Evolutionary conservation across 2,113 vertebrate species (phyloP).

Genomic region (Heliornis fulica): DNA sequence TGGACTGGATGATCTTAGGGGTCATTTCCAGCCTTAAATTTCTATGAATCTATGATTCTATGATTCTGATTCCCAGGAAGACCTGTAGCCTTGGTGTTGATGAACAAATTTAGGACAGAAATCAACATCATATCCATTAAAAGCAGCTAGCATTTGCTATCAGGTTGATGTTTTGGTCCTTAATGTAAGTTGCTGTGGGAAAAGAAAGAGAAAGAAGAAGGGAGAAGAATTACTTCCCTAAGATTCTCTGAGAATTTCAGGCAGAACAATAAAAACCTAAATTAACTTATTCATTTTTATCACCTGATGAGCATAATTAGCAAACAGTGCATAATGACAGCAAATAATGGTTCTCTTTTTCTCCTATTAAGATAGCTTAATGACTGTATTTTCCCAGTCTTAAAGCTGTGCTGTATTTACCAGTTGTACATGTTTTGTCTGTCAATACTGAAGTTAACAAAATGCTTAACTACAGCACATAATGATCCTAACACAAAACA

Average conservation of each 20-base stretch:
- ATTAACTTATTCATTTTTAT: conserved; percentile 66
- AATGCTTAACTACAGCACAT: not conserved
- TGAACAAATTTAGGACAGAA: not conserved
- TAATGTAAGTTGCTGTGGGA: not conserved
- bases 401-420: conserved; percentile 32
- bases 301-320: conserved; percentile 72
- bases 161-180: not conserved
- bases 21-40: no score
- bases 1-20: no score
- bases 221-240: conserved; percentile 7
- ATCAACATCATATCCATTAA: not conserved
- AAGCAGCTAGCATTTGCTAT: not conserved
- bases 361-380: conserved; percentile 68
- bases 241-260: conserved; percentile 37
- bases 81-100: not conserved
- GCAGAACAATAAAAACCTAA: conserved; percentile 57
- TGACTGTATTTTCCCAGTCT: conserved; percentile 62
- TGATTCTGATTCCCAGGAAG: not conserved
- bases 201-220: not conserved
- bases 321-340: conserved; percentile 71
- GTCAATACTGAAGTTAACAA: conserved; percentile 34
- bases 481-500: not conserved
- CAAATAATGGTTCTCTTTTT: conserved; percentile 71
- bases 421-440: not conserved
- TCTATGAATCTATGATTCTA: no score